Conservation (phyloP, 1,140 invertebrate species). For the Platyura marginata region DNA sequence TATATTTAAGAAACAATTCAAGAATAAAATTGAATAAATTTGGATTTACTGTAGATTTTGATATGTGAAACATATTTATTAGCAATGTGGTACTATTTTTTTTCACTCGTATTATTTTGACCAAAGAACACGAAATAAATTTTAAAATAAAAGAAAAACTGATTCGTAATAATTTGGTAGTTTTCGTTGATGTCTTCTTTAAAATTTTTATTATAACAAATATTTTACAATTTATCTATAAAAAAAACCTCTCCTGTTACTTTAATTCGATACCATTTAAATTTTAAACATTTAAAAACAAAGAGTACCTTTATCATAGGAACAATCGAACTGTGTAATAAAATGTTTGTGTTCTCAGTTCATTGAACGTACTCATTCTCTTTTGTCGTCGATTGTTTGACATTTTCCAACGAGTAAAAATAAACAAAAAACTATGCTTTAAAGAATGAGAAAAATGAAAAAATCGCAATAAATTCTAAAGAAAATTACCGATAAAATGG, state of each 20-base stretch:
- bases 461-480: too few relatives aligned
- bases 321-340: background rate
- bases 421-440: too few relatives aligned
- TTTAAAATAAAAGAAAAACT: background rate
- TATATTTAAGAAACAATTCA: slow-evolving; percentile 67
- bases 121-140: background rate
- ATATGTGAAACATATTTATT: background rate
- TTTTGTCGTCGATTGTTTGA: too few relatives aligned
- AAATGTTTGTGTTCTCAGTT: too few relatives aligned
- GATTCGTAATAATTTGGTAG: background rate
- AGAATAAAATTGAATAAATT: slow-evolving; percentile 56
- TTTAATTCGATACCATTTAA: background rate
- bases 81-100: background rate
- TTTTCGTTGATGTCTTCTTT: background rate
- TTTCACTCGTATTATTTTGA: background rate
- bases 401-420: too few relatives aligned
- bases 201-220: background rate
- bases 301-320: background rate
- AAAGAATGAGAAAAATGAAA: too few relatives aligned
- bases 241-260: background rate
- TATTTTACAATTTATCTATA: background rate
- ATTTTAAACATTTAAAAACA: background rate
- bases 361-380: too few relatives aligned
- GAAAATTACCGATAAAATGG: too few relatives aligned
- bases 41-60: too few relatives aligned